These are phyloP conservation scores for Sardina pilchardus DNA, from an alignment of 2,113 vertebrate genomes.

Conservation along the genomic window DNA sequence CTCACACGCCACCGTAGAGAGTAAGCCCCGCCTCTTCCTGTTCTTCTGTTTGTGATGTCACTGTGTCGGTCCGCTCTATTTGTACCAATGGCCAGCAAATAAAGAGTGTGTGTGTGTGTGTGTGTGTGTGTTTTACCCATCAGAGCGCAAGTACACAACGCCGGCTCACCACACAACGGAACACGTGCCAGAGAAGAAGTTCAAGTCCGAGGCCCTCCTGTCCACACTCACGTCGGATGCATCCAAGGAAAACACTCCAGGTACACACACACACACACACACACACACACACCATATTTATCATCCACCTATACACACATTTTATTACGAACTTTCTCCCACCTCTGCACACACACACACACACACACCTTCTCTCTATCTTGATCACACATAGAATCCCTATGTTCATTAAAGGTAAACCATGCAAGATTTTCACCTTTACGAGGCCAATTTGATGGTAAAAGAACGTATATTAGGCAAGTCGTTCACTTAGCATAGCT, in stretches of 20 bases:
- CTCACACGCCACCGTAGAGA: slow-evolving; percentile 89
- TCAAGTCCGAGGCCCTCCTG: slow-evolving; percentile 97
- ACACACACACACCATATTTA: not conserved
- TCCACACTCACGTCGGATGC: slow-evolving; percentile 96
- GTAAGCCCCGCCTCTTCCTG: slow-evolving; percentile 70
- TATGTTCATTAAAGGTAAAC: too few relatives aligned
- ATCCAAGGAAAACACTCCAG: slow-evolving; percentile 94
- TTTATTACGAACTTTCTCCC: too few relatives aligned
- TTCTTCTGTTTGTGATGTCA: not conserved
- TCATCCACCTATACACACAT: slow-evolving; percentile 76
- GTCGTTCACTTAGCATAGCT: too few relatives aligned
- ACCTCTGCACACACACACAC: slow-evolving; percentile 67
- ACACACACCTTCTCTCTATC: not conserved
- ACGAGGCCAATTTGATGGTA: too few relatives aligned
- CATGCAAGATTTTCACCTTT: too few relatives aligned
- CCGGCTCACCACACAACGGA: slow-evolving; percentile 90
- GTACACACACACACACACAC: slow-evolving; percentile 61
- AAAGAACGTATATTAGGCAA: too few relatives aligned
- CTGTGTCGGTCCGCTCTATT: not conserved
- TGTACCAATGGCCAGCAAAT: not conserved
- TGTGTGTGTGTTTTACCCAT: slow-evolving; percentile 24
- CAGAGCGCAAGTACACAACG: slow-evolving; percentile 94
- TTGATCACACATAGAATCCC: too few relatives aligned
- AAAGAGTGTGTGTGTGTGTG: not conserved
- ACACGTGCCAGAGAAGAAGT: slow-evolving; percentile 97